A percentile compares a stretch with the other conserved stretches of the same genome.
Evolutionary conservation across 2,113 vertebrate species (phyloP).

Genomic region (Hippocampus zosterae): DNA sequence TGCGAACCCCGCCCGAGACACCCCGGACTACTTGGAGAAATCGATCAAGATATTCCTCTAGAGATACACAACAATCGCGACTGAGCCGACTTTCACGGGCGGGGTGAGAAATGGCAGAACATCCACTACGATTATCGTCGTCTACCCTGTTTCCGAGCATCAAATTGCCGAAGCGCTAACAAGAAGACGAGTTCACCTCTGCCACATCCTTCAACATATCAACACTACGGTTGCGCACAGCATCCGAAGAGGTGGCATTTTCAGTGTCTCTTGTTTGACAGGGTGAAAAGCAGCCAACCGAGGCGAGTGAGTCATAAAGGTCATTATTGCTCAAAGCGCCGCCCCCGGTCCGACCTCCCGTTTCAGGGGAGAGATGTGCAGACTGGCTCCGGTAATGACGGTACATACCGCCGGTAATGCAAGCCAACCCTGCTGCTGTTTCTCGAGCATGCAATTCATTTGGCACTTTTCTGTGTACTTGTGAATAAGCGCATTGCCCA

Average conservation of each 20-base stretch:
- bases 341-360: constrained; percentile 48
- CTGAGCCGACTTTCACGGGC: no score
- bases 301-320: constrained; percentile 63
- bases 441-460: constrained; percentile 21
- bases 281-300: constrained; percentile 63
- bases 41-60: no score
- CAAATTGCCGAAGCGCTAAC: not conserved
- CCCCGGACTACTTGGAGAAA: no score
- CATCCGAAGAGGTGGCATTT: constrained; percentile 41
- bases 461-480: constrained; percentile 34
- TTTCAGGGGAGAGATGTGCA: constrained; percentile 28
- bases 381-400: constrained; percentile 30
- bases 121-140: no score
- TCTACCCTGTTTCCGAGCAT: no score
- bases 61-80: no score
- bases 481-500: constrained; percentile 43
- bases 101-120: no score
- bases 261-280: constrained; percentile 60
- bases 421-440: constrained; percentile 7
- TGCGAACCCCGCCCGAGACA: no score
- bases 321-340: constrained; percentile 46
- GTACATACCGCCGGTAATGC: constrained; percentile 9
- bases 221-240: constrained; percentile 55
- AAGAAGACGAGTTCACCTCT: constrained; percentile 48
- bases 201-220: constrained; percentile 52